Percentiles rank a stretch among this genome's conserved stretches.
These are phyloP conservation scores for Muscicapa adusta DNA, from an alignment of 2,113 vertebrate species.

Conservation along the genomic window DNA sequence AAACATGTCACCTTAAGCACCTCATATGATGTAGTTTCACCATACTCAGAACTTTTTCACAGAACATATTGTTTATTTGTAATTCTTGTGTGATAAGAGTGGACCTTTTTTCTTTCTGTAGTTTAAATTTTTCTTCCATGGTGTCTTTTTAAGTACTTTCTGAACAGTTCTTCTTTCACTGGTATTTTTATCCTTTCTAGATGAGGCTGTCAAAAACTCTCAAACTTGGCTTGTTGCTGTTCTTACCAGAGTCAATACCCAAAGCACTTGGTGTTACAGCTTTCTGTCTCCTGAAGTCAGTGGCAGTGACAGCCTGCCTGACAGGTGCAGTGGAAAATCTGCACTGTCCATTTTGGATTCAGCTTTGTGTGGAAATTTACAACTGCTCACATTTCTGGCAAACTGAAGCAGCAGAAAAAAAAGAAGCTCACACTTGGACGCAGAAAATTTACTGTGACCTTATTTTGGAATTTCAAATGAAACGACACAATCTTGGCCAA, in stretches of 20 bases:
- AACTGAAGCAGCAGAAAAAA: not conserved
- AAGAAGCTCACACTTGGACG: not conserved
- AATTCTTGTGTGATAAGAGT: not conserved
- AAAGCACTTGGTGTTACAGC: not conserved
- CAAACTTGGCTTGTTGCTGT: not conserved
- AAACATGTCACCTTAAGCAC: not conserved
- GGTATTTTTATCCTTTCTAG: not conserved
- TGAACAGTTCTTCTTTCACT: not conserved
- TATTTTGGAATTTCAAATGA: not conserved
- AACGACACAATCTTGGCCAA: not conserved
- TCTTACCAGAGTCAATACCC: not conserved
- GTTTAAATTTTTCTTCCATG: not conserved
- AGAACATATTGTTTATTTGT: not conserved
- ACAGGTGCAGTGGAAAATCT: constrained; percentile 25
- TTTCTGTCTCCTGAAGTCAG: not conserved
- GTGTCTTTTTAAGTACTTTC: not conserved
- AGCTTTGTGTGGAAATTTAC: not conserved
- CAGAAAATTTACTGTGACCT: not conserved
- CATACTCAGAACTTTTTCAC: not conserved
- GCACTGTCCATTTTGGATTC: not conserved
- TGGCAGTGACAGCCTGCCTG: not conserved
- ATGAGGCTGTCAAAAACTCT: not conserved
- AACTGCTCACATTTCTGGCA: not conserved
- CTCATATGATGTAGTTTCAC: not conserved
- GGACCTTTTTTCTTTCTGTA: not conserved